Evolutionary conservation across 2,797 vertebrate species (phyloP).

Genomic region (Parambassis ranga): DNA sequence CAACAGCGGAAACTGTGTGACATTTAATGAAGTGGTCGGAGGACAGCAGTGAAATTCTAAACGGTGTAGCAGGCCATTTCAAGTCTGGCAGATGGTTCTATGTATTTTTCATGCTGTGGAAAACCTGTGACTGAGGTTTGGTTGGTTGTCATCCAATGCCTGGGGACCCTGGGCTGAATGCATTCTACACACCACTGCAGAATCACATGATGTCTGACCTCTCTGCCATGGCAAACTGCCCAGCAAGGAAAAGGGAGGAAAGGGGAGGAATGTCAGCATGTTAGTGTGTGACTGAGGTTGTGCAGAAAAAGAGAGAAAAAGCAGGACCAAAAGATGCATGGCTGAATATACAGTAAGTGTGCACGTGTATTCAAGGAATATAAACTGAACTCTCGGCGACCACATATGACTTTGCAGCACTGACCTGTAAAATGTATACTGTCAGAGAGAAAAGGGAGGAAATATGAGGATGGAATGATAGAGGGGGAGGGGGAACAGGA

Average conservation of each 20-base stretch:
- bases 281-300: slow-evolving; percentile 38
- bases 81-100: slow-evolving; percentile 67
- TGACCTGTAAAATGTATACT: slow-evolving; percentile 70
- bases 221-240: slow-evolving; percentile 77
- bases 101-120: slow-evolving; percentile 77
- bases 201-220: slow-evolving; percentile 83
- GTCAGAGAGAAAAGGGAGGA: slow-evolving; percentile 33
- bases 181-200: slow-evolving; percentile 78
- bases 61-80: slow-evolving; percentile 57
- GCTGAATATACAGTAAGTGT: slow-evolving; percentile 22
- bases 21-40: slow-evolving; percentile 62
- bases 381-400: slow-evolving; percentile 60
- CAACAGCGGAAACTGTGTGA: slow-evolving; percentile 39
- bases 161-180: slow-evolving; percentile 71
- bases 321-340: slow-evolving; percentile 19
- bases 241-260: slow-evolving; percentile 66
- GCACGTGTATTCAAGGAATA: slow-evolving; percentile 44
- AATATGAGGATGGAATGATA: slow-evolving; percentile 33
- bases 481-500: slow-evolving; percentile 22
- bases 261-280: slow-evolving; percentile 59
- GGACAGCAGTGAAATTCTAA: slow-evolving; percentile 54
- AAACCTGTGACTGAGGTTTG: slow-evolving; percentile 75
- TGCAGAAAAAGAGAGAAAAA: slow-evolving; percentile 20
- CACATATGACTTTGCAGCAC: slow-evolving; percentile 52
- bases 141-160: slow-evolving; percentile 74